Base-by-base conservation (phyloP, 2,113 vertebrate species). In the Hipposideros armiger region DNA sequence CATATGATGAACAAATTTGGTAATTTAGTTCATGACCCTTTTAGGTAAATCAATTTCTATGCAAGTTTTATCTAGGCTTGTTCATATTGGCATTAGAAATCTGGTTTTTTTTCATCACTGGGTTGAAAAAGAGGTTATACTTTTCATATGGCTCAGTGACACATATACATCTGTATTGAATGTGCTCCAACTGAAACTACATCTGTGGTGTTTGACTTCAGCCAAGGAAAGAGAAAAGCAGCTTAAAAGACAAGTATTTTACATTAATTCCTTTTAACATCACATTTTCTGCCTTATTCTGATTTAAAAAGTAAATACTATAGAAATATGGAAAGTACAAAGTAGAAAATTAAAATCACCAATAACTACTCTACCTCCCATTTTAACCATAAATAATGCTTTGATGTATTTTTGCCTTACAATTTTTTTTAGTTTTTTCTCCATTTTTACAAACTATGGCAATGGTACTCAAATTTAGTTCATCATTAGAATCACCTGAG, bases 31-130 rank as follows among this genome's bases (percentile, higher is more conserved):
- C 15, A 62, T 64, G 77, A 91, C 8, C 45, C 40, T 85, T 88
- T 84, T 66, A 54, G n/a, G 54, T 83, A 95, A 86, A 74, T 93
- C 26, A 95, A 64, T 77, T 96, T 91, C 88, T 80, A 90, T 83
- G 83, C 66, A 96, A 82, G 66, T 82, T 90, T 60, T 97, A 16
- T 73, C 45, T 92, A 94, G 64, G 87, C 24, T 69, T 94, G 10
- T 64, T 94, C 28, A 85, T 82, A 85, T 66, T 66, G 87, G 40
- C 52, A 90, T 74, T 88, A 96, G 67, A 95, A 96, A 90, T 77
- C 32, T 92, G n/a, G 84, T 92, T 91, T 90, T 91, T 90, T 94
- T 84, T 87, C 42, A 94, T 69, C 28, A 90, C 22, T 47, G 62
- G 11, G 70, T 4, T 90, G 58, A 90, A 92, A 94, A 78, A 54